phyloP scores from a whole-genome alignment of 2,113 vertebrate genomes.

The Nannobrachium achirus region DNA sequence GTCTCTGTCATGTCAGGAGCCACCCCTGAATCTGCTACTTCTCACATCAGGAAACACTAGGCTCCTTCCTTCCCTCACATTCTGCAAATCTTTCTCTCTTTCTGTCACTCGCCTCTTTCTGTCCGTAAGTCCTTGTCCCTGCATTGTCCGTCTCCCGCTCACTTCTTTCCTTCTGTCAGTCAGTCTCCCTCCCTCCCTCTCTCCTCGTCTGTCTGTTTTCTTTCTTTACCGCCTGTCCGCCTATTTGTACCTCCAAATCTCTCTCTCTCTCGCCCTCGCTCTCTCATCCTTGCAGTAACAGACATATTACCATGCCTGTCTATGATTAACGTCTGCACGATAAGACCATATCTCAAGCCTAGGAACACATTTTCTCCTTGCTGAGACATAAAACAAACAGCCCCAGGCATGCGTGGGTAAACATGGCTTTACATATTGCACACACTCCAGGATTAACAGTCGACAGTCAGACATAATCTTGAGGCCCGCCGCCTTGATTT shows the following conservation, averaged over 20 bases:
- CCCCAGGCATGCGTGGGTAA: background rate
- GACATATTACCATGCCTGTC: background rate
- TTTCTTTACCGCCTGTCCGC: background rate
- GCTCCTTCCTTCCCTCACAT: background rate
- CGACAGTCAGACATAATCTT: background rate
- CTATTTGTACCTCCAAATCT: background rate
- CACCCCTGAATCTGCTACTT: no score
- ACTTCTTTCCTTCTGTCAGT: background rate
- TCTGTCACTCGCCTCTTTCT: background rate
- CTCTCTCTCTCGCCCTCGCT: background rate
- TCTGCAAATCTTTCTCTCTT: background rate
- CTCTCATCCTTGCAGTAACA: background rate
- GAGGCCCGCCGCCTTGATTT: background rate
- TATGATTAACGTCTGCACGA: background rate
- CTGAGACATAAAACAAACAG: background rate
- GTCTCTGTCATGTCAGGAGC: background rate
- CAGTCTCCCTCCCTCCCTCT: background rate
- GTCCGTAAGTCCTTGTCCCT: background rate
- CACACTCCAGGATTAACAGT: slow-evolving; percentile 13
- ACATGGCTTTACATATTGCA: slow-evolving; percentile 12
- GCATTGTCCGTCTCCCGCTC: background rate
- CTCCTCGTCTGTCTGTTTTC: background rate
- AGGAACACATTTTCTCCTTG: background rate
- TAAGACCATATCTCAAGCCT: background rate
- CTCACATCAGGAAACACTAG: no score